Percentiles rank a stretch among this genome's conserved stretches.
phyloP scores from a whole-genome alignment of 2,797 vertebrate genomes.

The Mormyrops boulengeri region DNA sequence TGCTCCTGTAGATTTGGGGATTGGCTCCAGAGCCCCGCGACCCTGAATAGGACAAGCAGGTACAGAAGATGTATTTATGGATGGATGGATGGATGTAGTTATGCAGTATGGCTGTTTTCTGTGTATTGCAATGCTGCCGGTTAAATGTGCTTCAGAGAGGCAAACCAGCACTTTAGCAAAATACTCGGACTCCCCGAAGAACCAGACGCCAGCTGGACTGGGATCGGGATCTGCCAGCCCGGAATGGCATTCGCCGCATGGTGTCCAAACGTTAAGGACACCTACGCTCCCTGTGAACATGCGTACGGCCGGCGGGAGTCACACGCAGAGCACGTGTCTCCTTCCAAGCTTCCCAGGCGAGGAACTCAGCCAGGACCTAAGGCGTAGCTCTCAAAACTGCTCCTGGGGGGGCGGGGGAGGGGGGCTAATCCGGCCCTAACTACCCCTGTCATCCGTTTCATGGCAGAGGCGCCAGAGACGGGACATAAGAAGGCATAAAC shows the following conservation, averaged over 20 bases:
- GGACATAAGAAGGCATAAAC: constrained; percentile 31
- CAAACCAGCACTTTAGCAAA: not conserved
- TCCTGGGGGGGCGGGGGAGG: not conserved
- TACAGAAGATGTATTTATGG: not conserved
- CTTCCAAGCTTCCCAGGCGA: not conserved
- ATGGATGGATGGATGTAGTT: not conserved
- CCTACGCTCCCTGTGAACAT: not conserved
- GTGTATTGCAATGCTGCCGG: not conserved
- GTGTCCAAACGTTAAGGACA: not conserved
- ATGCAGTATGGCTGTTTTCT: not conserved
- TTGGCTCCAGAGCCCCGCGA: not conserved
- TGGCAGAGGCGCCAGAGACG: constrained; percentile 27
- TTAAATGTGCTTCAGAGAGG: not conserved
- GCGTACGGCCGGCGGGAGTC: not conserved
- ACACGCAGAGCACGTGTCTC: not conserved
- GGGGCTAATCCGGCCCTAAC: not conserved
- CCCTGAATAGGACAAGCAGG: not conserved
- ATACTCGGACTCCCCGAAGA: not conserved
- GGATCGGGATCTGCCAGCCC: not conserved
- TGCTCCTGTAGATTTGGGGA: not conserved
- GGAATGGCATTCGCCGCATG: not conserved
- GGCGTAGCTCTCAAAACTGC: not conserved
- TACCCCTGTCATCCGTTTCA: constrained; percentile 41
- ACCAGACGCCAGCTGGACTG: not conserved
- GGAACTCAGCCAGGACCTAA: not conserved